Conservation (phyloP, 2,113 vertebrate genomes). For the Heloderma charlesbogerti region DNA sequence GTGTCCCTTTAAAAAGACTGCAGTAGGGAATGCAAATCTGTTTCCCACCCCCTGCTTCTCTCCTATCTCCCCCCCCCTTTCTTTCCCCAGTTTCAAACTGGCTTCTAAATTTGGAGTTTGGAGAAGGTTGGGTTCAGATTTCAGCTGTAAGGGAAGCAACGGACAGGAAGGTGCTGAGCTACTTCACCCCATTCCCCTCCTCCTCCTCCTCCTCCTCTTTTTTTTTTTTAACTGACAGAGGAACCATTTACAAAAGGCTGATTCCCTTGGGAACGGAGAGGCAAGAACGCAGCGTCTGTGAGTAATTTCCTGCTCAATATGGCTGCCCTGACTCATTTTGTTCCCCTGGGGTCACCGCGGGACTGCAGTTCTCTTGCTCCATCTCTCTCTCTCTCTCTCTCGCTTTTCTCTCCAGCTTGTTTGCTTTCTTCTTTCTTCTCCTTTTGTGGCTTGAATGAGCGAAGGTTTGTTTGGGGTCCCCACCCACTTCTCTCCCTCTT, state of each 20-base stretch:
- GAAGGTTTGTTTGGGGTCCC: slow-evolving; percentile 36
- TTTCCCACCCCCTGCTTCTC: too few relatives aligned
- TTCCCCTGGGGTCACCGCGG: slow-evolving; percentile 83
- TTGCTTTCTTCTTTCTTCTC: slow-evolving; percentile 69
- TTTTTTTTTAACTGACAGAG: slow-evolving; percentile 81
- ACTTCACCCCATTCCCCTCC: slow-evolving; percentile 8
- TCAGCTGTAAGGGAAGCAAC: slow-evolving; percentile 13
- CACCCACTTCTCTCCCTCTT: slow-evolving; percentile 6
- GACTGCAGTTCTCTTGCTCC: slow-evolving; percentile 70
- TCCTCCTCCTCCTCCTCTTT: neutral
- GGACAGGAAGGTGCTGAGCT: neutral
- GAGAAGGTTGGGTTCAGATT: neutral
- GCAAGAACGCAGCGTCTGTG: slow-evolving; percentile 89
- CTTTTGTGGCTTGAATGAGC: slow-evolving; percentile 76
- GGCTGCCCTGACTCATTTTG: slow-evolving; percentile 95
- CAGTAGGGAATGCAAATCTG: too few relatives aligned
- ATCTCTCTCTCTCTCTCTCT: slow-evolving; percentile 38
- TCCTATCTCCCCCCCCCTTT: too few relatives aligned
- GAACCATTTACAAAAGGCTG: slow-evolving; percentile 90
- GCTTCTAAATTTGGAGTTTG: slow-evolving; percentile 2
- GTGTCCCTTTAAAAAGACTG: neutral
- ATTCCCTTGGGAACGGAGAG: slow-evolving; percentile 85
- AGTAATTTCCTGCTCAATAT: slow-evolving; percentile 99
- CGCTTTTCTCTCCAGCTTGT: slow-evolving; percentile 69
- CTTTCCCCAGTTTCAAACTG: neutral